Percentiles rank a stretch among this genome's conserved stretches.
These are phyloP conservation scores for Oryzias woworae DNA, from an alignment of 2,113 vertebrate genomes.

Conservation along the genomic window DNA sequence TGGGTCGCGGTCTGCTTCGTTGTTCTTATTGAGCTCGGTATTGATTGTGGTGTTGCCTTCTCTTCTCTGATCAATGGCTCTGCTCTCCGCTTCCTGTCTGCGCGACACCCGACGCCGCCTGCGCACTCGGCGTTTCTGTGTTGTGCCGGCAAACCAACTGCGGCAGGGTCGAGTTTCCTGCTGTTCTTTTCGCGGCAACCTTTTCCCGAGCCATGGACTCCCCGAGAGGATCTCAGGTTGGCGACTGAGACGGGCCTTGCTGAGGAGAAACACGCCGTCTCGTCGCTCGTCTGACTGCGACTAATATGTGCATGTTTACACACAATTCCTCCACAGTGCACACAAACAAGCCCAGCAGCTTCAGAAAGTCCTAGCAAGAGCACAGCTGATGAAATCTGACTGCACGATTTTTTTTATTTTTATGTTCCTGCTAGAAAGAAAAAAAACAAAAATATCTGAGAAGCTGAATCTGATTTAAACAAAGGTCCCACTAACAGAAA, in stretches of 20 bases:
- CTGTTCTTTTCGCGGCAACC: constrained; percentile 33
- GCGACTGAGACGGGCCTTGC: constrained; percentile 25
- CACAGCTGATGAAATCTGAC: neutral
- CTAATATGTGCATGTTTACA: constrained; percentile 4
- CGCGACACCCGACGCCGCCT: constrained; percentile 46
- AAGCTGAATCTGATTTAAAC: too few species aligned
- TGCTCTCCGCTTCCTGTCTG: constrained; percentile 67
- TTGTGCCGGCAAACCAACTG: constrained; percentile 8
- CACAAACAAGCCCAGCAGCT: constrained; percentile 16
- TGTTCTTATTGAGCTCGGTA: constrained; percentile 37
- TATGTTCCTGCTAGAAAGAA: too few species aligned
- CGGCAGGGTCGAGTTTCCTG: constrained; percentile 42
- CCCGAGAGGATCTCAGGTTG: constrained; percentile 52
- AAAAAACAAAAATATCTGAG: too few species aligned
- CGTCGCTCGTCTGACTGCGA: neutral
- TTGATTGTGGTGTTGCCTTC: constrained; percentile 67
- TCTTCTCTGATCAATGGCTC: constrained; percentile 58
- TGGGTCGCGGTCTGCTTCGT: constrained; percentile 28
- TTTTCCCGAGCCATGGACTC: constrained; percentile 48
- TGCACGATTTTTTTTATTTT: too few species aligned
- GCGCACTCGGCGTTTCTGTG: constrained; percentile 12
- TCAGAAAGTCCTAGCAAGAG: neutral
- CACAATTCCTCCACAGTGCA: neutral
- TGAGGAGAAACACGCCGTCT: constrained; percentile 36
- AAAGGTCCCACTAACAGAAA: too few species aligned